These are phyloP conservation scores for Pantherophis vulpinus DNA, from an alignment of 2,797 vertebrate genomes.

Conservation along the genomic window DNA sequence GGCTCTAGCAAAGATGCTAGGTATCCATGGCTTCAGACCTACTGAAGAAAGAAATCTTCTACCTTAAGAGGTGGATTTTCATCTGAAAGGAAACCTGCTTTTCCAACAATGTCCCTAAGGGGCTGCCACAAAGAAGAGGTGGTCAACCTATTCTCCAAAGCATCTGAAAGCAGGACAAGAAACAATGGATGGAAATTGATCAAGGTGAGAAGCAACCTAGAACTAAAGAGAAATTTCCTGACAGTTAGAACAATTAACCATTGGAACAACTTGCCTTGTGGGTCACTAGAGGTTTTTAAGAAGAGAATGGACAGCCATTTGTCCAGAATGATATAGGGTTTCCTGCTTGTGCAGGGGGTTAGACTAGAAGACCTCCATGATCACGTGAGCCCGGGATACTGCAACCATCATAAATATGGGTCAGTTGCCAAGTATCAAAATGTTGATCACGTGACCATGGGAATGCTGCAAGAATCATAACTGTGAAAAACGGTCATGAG, in stretches of 20 bases:
- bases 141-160: not conserved
- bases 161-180: not conserved
- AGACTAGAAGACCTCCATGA: not conserved
- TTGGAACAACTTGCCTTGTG: not conserved
- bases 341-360: not conserved
- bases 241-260: not conserved
- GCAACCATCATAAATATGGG: too few species aligned
- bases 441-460: too few species aligned
- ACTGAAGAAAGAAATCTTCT: not conserved
- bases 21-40: not conserved
- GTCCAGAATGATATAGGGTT: not conserved
- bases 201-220: not conserved
- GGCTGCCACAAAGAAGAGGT: not conserved
- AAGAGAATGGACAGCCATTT: not conserved
- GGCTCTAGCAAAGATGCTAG: not conserved
- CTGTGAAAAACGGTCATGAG: too few species aligned
- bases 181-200: not conserved
- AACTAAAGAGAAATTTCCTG: not conserved
- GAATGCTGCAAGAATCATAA: too few species aligned
- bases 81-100: not conserved
- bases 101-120: not conserved
- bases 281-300: not conserved
- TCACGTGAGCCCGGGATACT: too few species aligned
- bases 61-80: not conserved
- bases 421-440: too few species aligned